These are phyloP conservation scores for Ceyx cyanopectus DNA, from an alignment of 2,113 vertebrate species.

Conservation along the genomic window DNA sequence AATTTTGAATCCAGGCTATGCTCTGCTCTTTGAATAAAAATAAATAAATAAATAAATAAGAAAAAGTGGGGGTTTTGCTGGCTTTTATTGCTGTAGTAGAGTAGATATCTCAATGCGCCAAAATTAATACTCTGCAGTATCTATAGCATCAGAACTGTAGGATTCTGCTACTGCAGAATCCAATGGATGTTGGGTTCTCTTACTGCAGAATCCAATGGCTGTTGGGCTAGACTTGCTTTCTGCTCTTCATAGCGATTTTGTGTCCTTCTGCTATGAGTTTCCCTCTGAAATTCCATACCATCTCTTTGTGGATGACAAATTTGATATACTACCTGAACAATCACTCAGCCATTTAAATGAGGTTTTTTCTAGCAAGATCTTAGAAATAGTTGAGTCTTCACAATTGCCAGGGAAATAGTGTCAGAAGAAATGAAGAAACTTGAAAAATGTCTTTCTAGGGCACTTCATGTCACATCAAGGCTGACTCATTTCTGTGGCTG, in stretches of 20 bases:
- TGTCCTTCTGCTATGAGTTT: constrained; percentile 5
- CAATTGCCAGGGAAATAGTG: not conserved
- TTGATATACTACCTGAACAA: constrained; percentile 22
- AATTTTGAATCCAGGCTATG: not conserved
- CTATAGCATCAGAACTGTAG: not conserved
- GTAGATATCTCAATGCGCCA: not conserved
- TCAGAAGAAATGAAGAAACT: not conserved
- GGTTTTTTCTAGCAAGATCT: constrained; percentile 16
- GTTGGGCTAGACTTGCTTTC: not conserved
- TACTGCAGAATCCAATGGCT: not conserved
- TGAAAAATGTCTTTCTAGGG: not conserved
- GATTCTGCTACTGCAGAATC: not conserved
- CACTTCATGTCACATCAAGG: not conserved
- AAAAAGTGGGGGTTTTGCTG: not conserved
- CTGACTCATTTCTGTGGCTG: not conserved
- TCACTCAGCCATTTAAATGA: not conserved
- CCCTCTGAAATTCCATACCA: constrained; percentile 51
- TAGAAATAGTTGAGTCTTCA: not conserved
- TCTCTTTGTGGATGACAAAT: constrained; percentile 33
- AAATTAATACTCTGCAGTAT: not conserved
- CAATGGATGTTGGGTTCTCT: not conserved
- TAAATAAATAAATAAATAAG: not conserved
- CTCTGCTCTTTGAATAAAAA: not conserved
- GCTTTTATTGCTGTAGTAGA: not conserved
- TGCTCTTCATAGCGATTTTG: not conserved